Base-by-base conservation (phyloP, 2,888 invertebrate species). In the Limnephilus marmoratus region DNA sequence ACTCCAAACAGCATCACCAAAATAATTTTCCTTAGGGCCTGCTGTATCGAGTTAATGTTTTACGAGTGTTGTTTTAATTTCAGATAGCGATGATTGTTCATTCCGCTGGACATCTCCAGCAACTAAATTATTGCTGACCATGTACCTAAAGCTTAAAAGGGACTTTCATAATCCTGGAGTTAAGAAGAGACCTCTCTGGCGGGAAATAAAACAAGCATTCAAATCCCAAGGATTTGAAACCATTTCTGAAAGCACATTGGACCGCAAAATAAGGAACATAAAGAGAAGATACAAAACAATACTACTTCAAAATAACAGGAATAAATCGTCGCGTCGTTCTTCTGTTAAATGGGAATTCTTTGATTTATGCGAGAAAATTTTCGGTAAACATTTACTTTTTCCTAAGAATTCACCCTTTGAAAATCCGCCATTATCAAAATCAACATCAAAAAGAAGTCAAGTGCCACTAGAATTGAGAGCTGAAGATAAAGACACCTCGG, bases 131-230 rank as follows among this genome's bases (percentile, higher is more conserved):
- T 34, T 82, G 29, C 34, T 82, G 82, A 34, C 31, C 18, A 82
- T 82, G 82, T 34, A 34, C 34, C 31, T 82, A 15, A 82, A 82
- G 34, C 82, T 31, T 13, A 34, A 82, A 12, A 82, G 18, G 18
- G 82, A 82, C 82, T 82, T 82, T 24, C 82, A 34, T 15, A 34
- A 82, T 82, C 82, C 82, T 34, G 82, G 34, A 82, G 34, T 34
- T 5, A 82, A 82, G 29, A 82, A 34, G 18, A 82, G 34, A 82
- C 31, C 34, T 82, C 34, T 82, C 31, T 82, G 82, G 82, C 34
- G 29, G 82, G 82, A 82, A 82, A 82, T 82, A 34, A 82, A 82
- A 82, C 31, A 82, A 31, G 82, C 31, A 82, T 82, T 82, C 82
- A 34, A 82, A 82, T 31, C 31, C 13, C 82, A 82, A 31, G 82